Percentiles rank a stretch among this genome's conserved stretches.
Conservation (phyloP, 2,797 vertebrate genomes). For the Pseudochromis fuscus region DNA sequence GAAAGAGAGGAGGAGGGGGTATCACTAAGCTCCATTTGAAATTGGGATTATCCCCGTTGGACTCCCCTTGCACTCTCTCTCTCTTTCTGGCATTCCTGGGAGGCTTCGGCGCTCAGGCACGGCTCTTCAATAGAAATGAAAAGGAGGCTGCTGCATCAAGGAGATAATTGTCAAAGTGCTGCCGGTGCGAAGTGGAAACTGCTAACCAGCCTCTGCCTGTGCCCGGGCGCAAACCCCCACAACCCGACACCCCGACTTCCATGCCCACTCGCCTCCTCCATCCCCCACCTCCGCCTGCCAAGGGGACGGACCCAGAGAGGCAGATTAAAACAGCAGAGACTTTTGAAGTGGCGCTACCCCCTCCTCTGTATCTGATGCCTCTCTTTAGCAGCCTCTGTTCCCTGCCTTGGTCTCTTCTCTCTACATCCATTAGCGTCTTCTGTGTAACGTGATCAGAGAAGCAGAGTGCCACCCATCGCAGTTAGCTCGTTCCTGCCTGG, state of each 20-base stretch:
- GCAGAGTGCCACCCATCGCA: slow-evolving; percentile 26
- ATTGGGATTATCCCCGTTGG: slow-evolving; percentile 81
- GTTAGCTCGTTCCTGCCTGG: slow-evolving; percentile 15
- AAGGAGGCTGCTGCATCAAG: slow-evolving; percentile 69
- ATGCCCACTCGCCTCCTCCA: slow-evolving; percentile 43
- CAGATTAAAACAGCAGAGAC: slow-evolving; percentile 48
- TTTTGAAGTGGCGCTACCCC: slow-evolving; percentile 60
- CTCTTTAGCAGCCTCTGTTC: slow-evolving; percentile 17
- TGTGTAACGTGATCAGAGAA: slow-evolving; percentile 56
- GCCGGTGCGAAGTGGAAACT: slow-evolving; percentile 61
- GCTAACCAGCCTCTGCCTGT: slow-evolving; percentile 43
- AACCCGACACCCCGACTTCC: slow-evolving; percentile 37
- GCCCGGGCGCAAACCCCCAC: slow-evolving; percentile 48
- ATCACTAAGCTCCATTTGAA: slow-evolving; percentile 83
- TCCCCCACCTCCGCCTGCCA: slow-evolving; percentile 35
- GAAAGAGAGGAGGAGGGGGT: slow-evolving; percentile 54
- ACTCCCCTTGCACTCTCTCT: slow-evolving; percentile 64
- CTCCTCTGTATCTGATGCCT: slow-evolving; percentile 53
- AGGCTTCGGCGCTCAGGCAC: slow-evolving; percentile 67
- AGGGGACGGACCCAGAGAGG: slow-evolving; percentile 50
- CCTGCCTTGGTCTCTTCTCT: slow-evolving; percentile 29
- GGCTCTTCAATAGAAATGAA: slow-evolving; percentile 53
- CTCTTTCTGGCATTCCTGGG: slow-evolving; percentile 73
- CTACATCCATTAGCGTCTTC: slow-evolving; percentile 58
- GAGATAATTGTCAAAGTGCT: slow-evolving; percentile 80